Base-by-base conservation (phyloP, 2,113 vertebrate species). In the Bujurquina vittata region DNA sequence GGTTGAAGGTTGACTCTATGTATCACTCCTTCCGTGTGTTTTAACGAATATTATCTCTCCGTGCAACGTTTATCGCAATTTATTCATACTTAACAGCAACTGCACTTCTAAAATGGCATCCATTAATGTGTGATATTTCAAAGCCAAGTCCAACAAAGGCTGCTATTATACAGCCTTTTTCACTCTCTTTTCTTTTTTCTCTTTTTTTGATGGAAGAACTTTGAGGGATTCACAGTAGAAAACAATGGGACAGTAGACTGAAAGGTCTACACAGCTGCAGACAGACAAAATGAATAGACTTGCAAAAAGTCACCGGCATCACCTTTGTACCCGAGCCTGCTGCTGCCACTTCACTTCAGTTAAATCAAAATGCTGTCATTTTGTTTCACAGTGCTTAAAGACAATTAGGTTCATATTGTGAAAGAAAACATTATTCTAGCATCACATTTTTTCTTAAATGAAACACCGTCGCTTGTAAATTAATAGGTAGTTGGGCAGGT, bases 11-110 rank as follows among this genome's bases (percentile, higher is more conserved):
- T 73, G 79, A 88, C 90, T 61, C 89, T 60, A 88, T 84, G 62
- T 72, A 82, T 93, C 85, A 86, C 57, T 83, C 59, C 9, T 69
- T 87, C 31, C 57, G 26, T 80, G 80, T 60, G 75, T 75, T 92
- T 94, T 94, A 95, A 95, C 93, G 82, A 93, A 86, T 85, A 89
- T 94, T 93, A 95, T 95, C 93, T 94, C 83, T 82, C 75, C 73
- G 52, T 72, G 77, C 84, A 87, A 91, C 84, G 80, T 94, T 94
- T 93, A 94, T 94, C 92, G 79, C 80, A 77, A 89, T 84, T 88
- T 87, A 91, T 94, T 94, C 90, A 90, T 92, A 93, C 85, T 87
- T 89, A 90, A 85, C 80, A 79, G 75, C 79, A 79, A 80, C 84
- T 65, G 87, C 92, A 85, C 83, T 93, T 93, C 87, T 83, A 73